Evolutionary conservation across 2,113 vertebrate species (phyloP).

Genomic region (Dendropsophus ebraccatus): DNA sequence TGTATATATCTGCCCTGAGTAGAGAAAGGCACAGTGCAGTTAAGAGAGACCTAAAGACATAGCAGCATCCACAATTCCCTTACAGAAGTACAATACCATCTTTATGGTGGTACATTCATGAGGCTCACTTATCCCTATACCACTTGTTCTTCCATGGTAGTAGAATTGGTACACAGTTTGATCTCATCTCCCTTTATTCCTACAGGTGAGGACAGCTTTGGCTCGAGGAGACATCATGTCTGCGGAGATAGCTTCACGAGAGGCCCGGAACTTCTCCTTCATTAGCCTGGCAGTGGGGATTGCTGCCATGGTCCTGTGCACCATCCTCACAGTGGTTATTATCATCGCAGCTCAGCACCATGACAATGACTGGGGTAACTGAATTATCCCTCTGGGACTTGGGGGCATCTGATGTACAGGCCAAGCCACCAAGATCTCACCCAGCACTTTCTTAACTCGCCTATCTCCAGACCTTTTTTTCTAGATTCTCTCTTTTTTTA

Average conservation of each 20-base stretch:
- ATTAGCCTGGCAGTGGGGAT: constrained; percentile 93
- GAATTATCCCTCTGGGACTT: constrained; percentile 53
- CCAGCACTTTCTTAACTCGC: constrained; percentile 44
- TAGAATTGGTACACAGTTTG: background rate
- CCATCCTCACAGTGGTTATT: constrained; percentile 92
- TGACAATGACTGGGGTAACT: constrained; percentile 92
- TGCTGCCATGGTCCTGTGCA: constrained; percentile 91
- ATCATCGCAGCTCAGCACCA: constrained; percentile 95
- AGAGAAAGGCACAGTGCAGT: too few relatives aligned
- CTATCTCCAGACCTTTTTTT: constrained; percentile 36
- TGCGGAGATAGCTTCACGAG: constrained; percentile 89
- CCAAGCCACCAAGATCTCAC: constrained; percentile 30
- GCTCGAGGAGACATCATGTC: constrained; percentile 91
- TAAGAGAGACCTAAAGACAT: too few relatives aligned
- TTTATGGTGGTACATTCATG: background rate
- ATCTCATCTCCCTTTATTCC: background rate
- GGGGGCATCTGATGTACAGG: constrained; percentile 8
- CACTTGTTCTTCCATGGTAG: background rate
- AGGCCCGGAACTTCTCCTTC: constrained; percentile 95
- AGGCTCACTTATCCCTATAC: background rate
- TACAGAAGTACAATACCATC: background rate
- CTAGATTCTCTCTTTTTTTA: constrained; percentile 17
- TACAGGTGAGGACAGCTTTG: constrained; percentile 86
- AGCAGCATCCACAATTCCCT: too few relatives aligned
- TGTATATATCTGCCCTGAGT: too few relatives aligned